Conservation (phyloP, 2,888 invertebrate species). For the Ramazzottius varieornatus region DNA sequence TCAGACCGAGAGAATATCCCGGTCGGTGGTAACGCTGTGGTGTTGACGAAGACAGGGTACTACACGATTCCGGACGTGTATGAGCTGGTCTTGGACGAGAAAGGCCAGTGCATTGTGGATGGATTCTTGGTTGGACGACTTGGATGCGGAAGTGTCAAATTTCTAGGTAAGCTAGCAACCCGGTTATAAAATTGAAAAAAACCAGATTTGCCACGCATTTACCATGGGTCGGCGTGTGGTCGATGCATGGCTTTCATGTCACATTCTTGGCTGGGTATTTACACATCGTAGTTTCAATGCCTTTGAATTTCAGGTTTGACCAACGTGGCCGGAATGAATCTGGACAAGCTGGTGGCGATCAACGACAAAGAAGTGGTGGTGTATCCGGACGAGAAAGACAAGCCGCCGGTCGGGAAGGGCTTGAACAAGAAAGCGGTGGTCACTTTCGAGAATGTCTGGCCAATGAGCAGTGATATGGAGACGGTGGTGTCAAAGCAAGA, state of each 20-base stretch:
- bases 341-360: constrained; percentile 69
- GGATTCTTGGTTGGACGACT: constrained; percentile 62
- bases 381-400: constrained; percentile 64
- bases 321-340: constrained; percentile 53
- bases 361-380: constrained; percentile 76
- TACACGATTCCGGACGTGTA: constrained; percentile 65
- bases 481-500: neutral
- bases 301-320: constrained; percentile 35
- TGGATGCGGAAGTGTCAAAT: constrained; percentile 69
- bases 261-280: neutral
- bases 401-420: constrained; percentile 60
- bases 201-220: too few species aligned
- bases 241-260: neutral
- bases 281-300: neutral
- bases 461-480: neutral
- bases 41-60: constrained; percentile 51
- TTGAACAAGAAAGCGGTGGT: constrained; percentile 52
- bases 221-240: too few species aligned
- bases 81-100: constrained; percentile 40
- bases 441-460: neutral
- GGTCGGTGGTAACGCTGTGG: constrained; percentile 31
- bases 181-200: too few species aligned
- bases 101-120: constrained; percentile 53
- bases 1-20: neutral
- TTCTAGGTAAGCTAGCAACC: constrained; percentile 26